Percentiles rank a stretch among this genome's conserved stretches.
These are phyloP conservation scores for Synergus umbraculus DNA, from an alignment of 2,888 invertebrate genomes.

Conservation along the genomic window DNA sequence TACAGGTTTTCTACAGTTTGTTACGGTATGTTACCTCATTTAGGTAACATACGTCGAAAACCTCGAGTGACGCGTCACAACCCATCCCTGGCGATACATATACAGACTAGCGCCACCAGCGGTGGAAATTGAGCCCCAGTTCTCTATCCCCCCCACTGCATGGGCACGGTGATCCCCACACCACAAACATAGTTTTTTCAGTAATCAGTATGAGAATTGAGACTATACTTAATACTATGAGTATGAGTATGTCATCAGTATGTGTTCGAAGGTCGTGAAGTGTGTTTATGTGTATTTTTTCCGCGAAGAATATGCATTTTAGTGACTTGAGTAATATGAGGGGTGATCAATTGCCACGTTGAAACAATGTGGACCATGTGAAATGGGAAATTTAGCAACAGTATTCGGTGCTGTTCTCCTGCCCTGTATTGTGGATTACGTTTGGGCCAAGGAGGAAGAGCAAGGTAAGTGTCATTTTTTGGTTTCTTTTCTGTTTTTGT, in stretches of 20 bases:
- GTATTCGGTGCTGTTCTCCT: slow-evolving; percentile 70
- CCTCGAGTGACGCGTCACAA: too few relatives aligned
- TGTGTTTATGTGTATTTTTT: slow-evolving; percentile 44
- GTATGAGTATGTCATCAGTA: slow-evolving; percentile 56
- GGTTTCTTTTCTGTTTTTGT: not conserved
- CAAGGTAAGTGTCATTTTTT: slow-evolving; percentile 56
- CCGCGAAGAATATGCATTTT: not conserved
- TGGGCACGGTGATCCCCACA: too few relatives aligned
- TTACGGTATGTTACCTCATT: too few relatives aligned
- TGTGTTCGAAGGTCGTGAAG: slow-evolving; percentile 58
- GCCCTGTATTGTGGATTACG: slow-evolving; percentile 72
- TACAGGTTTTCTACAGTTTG: too few relatives aligned
- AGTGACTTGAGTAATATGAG: slow-evolving; percentile 4
- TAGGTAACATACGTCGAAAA: too few relatives aligned
- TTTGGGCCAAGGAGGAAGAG: slow-evolving; percentile 63
- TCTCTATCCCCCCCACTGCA: too few relatives aligned
- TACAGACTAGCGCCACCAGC: too few relatives aligned
- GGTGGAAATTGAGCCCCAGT: too few relatives aligned
- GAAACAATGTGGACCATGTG: slow-evolving; percentile 67
- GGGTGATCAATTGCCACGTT: slow-evolving; percentile 51
- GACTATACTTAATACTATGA: too few relatives aligned
- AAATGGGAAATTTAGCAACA: slow-evolving; percentile 73
- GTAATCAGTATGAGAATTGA: slow-evolving; percentile 46
- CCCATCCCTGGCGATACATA: too few relatives aligned
- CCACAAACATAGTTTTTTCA: slow-evolving; percentile 48